Conservation (phyloP, 2,888 invertebrate genomes). For the Alloplasta piceator region DNA sequence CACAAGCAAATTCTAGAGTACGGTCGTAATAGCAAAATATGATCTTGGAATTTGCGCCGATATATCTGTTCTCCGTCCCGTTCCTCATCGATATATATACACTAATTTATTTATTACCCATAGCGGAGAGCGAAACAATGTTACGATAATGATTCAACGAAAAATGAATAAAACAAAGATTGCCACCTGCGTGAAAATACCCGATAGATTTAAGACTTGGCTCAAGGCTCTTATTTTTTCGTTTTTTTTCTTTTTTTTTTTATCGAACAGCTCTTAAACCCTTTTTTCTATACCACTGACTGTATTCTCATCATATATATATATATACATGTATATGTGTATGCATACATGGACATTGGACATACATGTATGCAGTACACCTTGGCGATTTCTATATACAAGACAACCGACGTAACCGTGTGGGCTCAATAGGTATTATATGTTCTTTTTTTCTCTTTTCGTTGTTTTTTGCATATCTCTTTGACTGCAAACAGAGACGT, state of each 20-base stretch:
- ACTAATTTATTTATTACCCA: slow-evolving; percentile 57
- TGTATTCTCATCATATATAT: slow-evolving; percentile 67
- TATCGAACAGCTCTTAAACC: slow-evolving; percentile 66
- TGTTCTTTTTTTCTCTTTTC: slow-evolving; percentile 31
- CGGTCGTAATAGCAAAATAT: slow-evolving; percentile 82
- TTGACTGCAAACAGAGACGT: not conserved
- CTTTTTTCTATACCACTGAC: slow-evolving; percentile 77
- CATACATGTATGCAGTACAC: not conserved
- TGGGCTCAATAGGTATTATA: slow-evolving; percentile 60
- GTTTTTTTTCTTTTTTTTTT: slow-evolving; percentile 75
- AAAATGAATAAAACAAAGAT: not conserved
- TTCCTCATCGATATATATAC: slow-evolving; percentile 45
- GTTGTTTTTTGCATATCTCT: slow-evolving; percentile 11
- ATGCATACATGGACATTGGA: slow-evolving; percentile 65
- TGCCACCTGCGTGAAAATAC: slow-evolving; percentile 21
- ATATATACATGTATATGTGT: slow-evolving; percentile 65
- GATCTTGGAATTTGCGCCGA: slow-evolving; percentile 71
- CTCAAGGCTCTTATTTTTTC: slow-evolving; percentile 68
- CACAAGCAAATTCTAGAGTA: slow-evolving; percentile 98
- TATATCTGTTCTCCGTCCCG: slow-evolving; percentile 60
- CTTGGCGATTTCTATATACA: slow-evolving; percentile 52
- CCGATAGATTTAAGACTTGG: slow-evolving; percentile 76
- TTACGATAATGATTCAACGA: not conserved
- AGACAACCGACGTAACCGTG: slow-evolving; percentile 59
- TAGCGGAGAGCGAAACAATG: slow-evolving; percentile 29